A percentile compares a stretch with the other conserved stretches of the same genome.
phyloP scores from a whole-genome alignment of 2,888 invertebrate species.

The Leucoptera coffeella region DNA sequence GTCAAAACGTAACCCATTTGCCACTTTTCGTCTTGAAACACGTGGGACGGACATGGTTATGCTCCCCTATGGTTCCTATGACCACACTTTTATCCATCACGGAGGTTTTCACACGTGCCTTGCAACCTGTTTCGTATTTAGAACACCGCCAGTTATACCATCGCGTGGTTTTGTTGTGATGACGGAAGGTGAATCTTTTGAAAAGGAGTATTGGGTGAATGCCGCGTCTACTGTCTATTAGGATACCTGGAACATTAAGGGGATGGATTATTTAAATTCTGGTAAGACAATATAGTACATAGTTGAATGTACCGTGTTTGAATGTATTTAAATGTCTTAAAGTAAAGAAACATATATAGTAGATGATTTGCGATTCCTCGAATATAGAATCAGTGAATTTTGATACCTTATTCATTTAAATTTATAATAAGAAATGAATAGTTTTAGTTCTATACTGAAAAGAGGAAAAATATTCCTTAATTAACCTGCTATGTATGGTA shows the following conservation, averaged over 20 bases:
- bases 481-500: too few species aligned
- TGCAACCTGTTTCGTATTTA: not conserved
- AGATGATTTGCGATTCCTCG: too few species aligned
- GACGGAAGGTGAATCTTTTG: slow-evolving; percentile 4
- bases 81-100: not conserved
- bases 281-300: too few species aligned
- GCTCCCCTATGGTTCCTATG: not conserved
- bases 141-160: not conserved
- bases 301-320: too few species aligned
- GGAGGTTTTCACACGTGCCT: not conserved
- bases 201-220: slow-evolving; percentile 1
- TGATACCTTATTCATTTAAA: too few species aligned
- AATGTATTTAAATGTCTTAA: too few species aligned
- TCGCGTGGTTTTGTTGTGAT: not conserved
- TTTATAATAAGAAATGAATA: too few species aligned
- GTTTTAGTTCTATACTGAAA: too few species aligned
- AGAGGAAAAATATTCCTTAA: too few species aligned
- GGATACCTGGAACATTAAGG: not conserved
- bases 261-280: not conserved
- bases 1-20: not conserved
- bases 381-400: too few species aligned
- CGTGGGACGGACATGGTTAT: not conserved
- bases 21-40: not conserved
- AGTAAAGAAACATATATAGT: too few species aligned
- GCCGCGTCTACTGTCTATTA: not conserved